Base-by-base conservation (phyloP, 2,113 vertebrate genomes). In the Trogon melanurus region DNA sequence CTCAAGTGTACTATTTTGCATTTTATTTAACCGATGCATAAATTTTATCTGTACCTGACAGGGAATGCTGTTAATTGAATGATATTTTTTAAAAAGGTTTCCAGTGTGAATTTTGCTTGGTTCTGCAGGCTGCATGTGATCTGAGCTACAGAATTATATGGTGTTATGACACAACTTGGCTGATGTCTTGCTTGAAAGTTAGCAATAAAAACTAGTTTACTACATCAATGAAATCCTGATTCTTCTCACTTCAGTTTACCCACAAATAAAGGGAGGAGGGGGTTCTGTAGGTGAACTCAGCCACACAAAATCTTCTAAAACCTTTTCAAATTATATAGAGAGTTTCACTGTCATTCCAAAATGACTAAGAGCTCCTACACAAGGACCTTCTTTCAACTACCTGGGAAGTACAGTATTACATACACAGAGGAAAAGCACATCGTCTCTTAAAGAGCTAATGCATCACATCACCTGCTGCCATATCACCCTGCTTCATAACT, bases 401-500 rank as follows among this genome's bases (percentile, higher is more conserved):
- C 88, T 78, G 45, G 41, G 66, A 94, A 95, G 75, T 48, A 64
- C 54, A 90, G 58, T 71, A 84, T 88, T 76, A 64, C 38, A 73
- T 78, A 48, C 48, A 78, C 1, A 56, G 44, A 64, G 38, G 48
- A 89, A 94, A 91, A 93, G 74, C 58, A 86, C 73, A 95, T 84
- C 0, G 0, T 51, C 89, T 88, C 61, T 87, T 85, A 83, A 81
- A 94, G 89, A 90, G 82, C 25, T 53, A 88, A 96, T 94, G 74
- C 48, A 91, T 95, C 92, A 86, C 74, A 53, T 71, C 84, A 86
- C 21, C 64, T 80, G 30, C 85, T 78, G 53, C 64, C 76, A 61
- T 60, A 86, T 86, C 30, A 38, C 48, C 67, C 51, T 58, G 72
- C 75, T 90, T 74, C 90, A 86, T 93, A 94, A 94, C 90, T 92